Conservation (phyloP, 2,888 invertebrate species). For the Oithona nana region DNA sequence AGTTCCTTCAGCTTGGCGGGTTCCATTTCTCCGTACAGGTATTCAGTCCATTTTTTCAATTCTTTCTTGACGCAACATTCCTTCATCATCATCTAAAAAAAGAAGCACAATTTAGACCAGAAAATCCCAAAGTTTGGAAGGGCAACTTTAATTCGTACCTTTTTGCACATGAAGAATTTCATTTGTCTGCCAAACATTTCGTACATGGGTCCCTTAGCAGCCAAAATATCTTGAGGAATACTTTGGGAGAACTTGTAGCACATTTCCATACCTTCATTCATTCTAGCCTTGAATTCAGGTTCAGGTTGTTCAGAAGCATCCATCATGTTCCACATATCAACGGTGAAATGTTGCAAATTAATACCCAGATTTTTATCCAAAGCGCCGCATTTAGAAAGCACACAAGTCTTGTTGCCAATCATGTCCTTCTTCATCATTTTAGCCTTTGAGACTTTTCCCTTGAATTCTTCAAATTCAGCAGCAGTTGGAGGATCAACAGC, state of each 20-base stretch:
- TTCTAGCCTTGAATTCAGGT: not conserved
- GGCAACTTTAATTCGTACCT: not conserved
- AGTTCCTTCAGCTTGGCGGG: not conserved
- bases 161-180: not conserved
- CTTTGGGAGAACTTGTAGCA: not conserved
- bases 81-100: not conserved
- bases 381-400: not conserved
- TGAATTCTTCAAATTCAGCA: not conserved
- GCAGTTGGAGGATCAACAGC: not conserved
- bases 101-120: not conserved
- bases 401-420: not conserved
- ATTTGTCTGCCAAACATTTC: not conserved
- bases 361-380: not conserved
- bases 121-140: too few species aligned
- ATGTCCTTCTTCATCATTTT: not conserved
- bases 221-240: not conserved
- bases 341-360: not conserved
- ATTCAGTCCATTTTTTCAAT: not conserved
- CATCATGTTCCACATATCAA: not conserved
- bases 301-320: not conserved
- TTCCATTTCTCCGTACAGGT: not conserved
- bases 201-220: not conserved
- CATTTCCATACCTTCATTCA: not conserved
- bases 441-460: not conserved
- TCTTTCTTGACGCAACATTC: not conserved